Percentiles rank a stretch among this genome's conserved stretches.
phyloP scores from a whole-genome alignment of 2,113 vertebrate genomes.

The Epinephelus moara region DNA sequence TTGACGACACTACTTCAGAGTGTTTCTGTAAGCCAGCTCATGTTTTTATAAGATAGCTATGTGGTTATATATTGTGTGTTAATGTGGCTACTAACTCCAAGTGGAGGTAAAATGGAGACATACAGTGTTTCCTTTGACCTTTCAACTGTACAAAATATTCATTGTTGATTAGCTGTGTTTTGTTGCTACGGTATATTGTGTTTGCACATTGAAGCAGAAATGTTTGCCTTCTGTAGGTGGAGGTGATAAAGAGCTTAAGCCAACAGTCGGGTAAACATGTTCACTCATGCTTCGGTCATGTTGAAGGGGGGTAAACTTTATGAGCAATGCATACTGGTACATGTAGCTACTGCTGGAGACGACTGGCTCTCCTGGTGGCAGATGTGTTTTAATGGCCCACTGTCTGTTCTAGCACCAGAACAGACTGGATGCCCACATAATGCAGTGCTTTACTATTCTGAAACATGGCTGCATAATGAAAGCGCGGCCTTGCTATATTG shows the following conservation, averaged over 20 bases:
- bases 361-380: background rate
- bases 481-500: background rate
- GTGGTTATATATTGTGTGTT: background rate
- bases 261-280: slow-evolving; percentile 50
- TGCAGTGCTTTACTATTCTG: background rate
- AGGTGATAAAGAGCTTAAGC: slow-evolving; percentile 42
- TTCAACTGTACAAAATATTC: background rate
- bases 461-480: background rate
- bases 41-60: background rate
- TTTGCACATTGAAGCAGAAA: slow-evolving; percentile 37
- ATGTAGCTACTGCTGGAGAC: background rate
- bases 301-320: background rate
- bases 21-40: background rate
- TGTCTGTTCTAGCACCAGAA: background rate
- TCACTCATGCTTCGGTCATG: background rate
- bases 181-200: slow-evolving; percentile 12
- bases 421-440: background rate
- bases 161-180: slow-evolving; percentile 30
- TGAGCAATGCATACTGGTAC: background rate
- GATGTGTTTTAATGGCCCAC: too few relatives aligned
- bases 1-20: background rate
- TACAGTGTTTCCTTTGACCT: background rate
- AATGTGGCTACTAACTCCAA: background rate
- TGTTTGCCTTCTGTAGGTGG: slow-evolving; percentile 28
- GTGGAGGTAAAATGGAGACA: background rate